Conservation (phyloP, 2,797 vertebrate species). For the Tragelaphus eurycerus region DNA sequence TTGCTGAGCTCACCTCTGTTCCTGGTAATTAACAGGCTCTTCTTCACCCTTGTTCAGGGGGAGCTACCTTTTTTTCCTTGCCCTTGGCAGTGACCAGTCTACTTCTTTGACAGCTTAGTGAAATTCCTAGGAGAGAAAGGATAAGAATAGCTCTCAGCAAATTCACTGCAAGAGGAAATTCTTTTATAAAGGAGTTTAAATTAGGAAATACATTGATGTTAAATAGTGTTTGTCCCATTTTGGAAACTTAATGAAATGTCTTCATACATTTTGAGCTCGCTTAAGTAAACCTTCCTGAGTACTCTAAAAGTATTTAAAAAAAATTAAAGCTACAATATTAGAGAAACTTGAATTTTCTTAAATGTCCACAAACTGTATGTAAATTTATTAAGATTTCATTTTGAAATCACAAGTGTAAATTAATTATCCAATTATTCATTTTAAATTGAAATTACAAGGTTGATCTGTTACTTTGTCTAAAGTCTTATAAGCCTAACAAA, state of each 20-base stretch:
- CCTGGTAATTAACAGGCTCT: background rate
- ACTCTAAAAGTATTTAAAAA: background rate
- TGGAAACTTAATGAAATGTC: background rate
- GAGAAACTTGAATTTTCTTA: background rate
- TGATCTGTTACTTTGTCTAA: background rate
- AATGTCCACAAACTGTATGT: background rate
- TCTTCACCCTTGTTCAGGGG: background rate
- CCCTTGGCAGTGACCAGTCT: background rate
- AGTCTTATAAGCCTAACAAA: background rate
- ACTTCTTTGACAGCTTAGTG: background rate
- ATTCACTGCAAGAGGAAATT: background rate
- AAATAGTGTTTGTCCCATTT: slow-evolving; percentile 2
- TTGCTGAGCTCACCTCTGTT: background rate
- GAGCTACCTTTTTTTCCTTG: background rate
- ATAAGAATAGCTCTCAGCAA: slow-evolving; percentile 43
- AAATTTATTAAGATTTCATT: slow-evolving; percentile 15
- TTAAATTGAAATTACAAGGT: background rate
- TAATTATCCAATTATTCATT: background rate
- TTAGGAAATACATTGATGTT: slow-evolving; percentile 32
- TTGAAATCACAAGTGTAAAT: background rate
- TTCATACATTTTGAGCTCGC: slow-evolving; percentile 4
- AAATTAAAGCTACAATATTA: background rate
- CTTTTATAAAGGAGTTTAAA: slow-evolving; percentile 48
- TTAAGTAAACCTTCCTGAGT: background rate
- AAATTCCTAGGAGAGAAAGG: slow-evolving; percentile 2